These are phyloP conservation scores for Zaprionus nigranus DNA, from an alignment of 1,140 invertebrate genomes.

Conservation along the genomic window DNA sequence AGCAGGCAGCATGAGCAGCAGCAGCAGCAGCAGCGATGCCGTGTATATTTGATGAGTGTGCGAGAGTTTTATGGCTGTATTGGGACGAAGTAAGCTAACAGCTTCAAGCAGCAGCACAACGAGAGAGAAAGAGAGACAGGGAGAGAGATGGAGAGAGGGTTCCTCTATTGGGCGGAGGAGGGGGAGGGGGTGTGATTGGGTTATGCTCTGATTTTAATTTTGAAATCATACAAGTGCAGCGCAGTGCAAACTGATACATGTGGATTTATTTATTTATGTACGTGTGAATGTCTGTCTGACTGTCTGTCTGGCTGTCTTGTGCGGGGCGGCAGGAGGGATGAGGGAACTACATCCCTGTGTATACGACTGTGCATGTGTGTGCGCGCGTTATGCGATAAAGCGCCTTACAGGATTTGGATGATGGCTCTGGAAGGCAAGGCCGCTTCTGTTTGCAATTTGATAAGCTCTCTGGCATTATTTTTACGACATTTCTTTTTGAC, in stretches of 20 bases:
- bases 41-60: constrained; percentile 79
- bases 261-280: constrained; percentile 77
- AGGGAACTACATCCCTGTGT: neutral
- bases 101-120: constrained; percentile 31
- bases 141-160: neutral
- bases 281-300: constrained; percentile 19
- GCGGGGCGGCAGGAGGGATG: too few relatives aligned
- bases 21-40: constrained; percentile 27
- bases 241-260: constrained; percentile 67
- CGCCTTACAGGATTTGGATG: constrained; percentile 80
- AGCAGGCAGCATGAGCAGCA: too few relatives aligned
- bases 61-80: constrained; percentile 79
- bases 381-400: constrained; percentile 74
- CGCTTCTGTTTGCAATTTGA: constrained; percentile 78
- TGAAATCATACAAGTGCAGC: constrained; percentile 79
- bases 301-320: constrained; percentile 4
- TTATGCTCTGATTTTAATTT: constrained; percentile 82
- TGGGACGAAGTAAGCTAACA: constrained; percentile 49
- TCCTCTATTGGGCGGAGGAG: neutral
- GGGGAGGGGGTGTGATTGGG: constrained; percentile 60
- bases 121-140: neutral
- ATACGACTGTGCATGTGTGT: constrained; percentile 41
- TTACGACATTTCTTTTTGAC: constrained; percentile 66
- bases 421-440: constrained; percentile 54
- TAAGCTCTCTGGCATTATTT: constrained; percentile 81